Base-by-base conservation (phyloP, 2,888 invertebrate species). In the Dryobota labecula region DNA sequence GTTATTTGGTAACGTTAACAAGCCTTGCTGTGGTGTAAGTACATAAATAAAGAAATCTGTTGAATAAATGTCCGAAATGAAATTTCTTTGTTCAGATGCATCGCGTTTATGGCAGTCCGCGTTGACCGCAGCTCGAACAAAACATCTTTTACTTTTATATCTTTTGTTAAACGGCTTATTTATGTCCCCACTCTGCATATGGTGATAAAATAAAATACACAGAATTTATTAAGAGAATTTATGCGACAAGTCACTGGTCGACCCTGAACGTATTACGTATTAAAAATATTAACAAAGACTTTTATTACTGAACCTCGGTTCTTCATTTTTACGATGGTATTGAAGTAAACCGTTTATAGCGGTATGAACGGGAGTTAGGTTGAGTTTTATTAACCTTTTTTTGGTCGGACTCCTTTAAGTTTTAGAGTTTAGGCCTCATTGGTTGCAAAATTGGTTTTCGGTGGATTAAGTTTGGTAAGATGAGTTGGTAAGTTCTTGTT, bases 241-340 rank as follows among this genome's bases (percentile, higher is more conserved):
- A 79, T 79, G 76, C 58, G 62, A 24, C 43, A 51, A 74, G 64
- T 74, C 63, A 71, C 58, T 78, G 74, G 76, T 75, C 80, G 78
- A 75, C 73, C 68, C 64, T 67, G 64, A 70, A 73, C 62, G 70
- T 78, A 84, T 78, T 80, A 80, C 47, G 73, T 84, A 81, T 84
- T 84, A 84, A 84, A 84, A 82, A 82, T 85, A 84, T 82, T 85
- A 84, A 85, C 86, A 85, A 84, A 84, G 68, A 64, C 70, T 81
- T 85, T 84, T 82, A 84, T 79, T 75, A 81, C 63, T 51, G 41
- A 85, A 79, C 73, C 86, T 70, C 64, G 74, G 79, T 82, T 70
- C 82, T 85, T 84, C 79, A 81, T 81, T 85, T 85, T 86, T 85
- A 85, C 66, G 85, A 82, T 76, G 73, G 73, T 71, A 82, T 85